Evolutionary conservation across 2,797 vertebrate species (phyloP).

Genomic region (Lateolabrax maculatus): DNA sequence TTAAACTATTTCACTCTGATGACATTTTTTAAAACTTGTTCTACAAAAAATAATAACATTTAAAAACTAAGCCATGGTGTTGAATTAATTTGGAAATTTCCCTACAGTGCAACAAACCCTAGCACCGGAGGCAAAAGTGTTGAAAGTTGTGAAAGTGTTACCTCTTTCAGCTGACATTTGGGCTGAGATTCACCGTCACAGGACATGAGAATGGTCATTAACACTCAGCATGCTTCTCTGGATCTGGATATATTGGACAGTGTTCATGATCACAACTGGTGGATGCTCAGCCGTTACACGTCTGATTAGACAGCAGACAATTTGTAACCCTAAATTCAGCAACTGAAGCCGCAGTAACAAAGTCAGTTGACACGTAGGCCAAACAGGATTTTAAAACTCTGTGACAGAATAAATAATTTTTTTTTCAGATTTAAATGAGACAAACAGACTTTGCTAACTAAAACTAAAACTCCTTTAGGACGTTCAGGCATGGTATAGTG

Average conservation of each 20-base stretch:
- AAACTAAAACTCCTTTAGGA: no score
- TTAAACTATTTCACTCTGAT: background rate
- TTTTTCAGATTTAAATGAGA: background rate
- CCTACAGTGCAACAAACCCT: background rate
- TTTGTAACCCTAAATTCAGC: background rate
- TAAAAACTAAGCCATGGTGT: background rate
- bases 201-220: background rate
- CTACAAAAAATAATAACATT: background rate
- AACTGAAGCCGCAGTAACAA: background rate
- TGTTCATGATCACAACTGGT: background rate
- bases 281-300: background rate
- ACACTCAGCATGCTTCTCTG: background rate
- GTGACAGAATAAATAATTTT: background rate
- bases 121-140: no score
- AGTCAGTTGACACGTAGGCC: background rate
- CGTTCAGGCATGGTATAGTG: no score
- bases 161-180: conserved; percentile 8
- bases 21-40: no score
- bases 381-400: background rate
- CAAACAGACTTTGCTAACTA: background rate
- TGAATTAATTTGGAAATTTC: background rate
- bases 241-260: background rate
- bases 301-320: background rate
- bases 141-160: background rate
- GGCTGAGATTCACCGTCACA: background rate